Conservation (phyloP, 2,888 invertebrate genomes). For the Meiosimyza decipiens region DNA sequence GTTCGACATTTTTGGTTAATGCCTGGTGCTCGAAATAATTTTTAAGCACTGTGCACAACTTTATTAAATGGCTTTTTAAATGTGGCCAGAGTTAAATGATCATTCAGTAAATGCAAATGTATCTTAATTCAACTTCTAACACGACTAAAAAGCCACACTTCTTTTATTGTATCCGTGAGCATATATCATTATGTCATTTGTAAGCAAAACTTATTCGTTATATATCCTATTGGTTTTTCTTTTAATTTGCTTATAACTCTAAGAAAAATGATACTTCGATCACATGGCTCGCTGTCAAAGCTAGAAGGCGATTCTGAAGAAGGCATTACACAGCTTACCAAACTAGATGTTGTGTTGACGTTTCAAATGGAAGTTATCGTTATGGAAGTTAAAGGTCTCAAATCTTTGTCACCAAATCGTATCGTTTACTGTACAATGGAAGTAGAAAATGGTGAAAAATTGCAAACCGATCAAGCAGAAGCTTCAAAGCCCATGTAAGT, state of each 20-base stretch:
- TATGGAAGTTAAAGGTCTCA: conserved; percentile 98
- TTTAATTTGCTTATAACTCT: conserved; percentile 10
- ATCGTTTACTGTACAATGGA: conserved; percentile 99
- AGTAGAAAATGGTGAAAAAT: conserved; percentile 97
- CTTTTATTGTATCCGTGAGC: too few relatives aligned
- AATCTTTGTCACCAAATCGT: conserved; percentile 94
- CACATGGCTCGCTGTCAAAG: conserved; percentile 91
- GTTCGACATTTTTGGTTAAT: too few relatives aligned
- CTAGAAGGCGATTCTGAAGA: conserved; percentile 95
- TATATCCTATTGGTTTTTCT: conserved; percentile 22
- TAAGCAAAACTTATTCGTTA: too few relatives aligned
- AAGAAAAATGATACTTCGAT: conserved; percentile 73
- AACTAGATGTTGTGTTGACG: conserved; percentile 97
- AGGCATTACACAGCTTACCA: conserved; percentile 94
- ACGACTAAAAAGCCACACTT: too few relatives aligned
- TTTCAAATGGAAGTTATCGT: conserved; percentile 98
- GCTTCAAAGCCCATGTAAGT: conserved; percentile 96
- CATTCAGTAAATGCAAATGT: too few relatives aligned
- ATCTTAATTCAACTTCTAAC: too few relatives aligned
- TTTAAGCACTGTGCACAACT: too few relatives aligned
- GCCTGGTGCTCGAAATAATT: too few relatives aligned
- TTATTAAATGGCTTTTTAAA: too few relatives aligned
- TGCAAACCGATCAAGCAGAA: conserved; percentile 99
- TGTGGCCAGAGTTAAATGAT: too few relatives aligned
- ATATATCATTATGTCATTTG: too few relatives aligned